Percentiles rank a stretch among this genome's conserved stretches.
Evolutionary conservation across 2,113 vertebrate genomes (phyloP).

Genomic region (Panthera uncia): DNA sequence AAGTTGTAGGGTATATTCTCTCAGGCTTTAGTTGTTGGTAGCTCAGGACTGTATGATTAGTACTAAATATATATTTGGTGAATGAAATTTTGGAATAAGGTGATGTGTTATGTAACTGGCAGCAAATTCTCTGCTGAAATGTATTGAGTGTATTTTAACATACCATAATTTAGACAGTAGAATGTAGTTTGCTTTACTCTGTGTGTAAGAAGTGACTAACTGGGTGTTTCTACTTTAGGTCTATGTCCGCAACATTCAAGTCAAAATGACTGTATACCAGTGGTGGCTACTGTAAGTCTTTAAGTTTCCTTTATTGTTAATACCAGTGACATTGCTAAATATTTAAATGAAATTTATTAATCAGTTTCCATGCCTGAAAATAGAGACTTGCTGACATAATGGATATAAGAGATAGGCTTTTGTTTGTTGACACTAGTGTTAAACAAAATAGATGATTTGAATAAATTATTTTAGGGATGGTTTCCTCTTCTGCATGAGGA

Average conservation of each 20-base stretch:
- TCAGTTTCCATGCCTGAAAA: background rate
- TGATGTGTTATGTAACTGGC: background rate
- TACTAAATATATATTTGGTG: background rate
- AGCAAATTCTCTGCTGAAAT: background rate
- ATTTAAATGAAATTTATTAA: background rate
- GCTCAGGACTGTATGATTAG: background rate
- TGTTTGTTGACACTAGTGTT: background rate
- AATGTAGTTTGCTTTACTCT: background rate
- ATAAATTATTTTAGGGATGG: background rate
- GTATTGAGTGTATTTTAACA: background rate
- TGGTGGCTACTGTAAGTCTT: background rate
- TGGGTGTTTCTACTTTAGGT: background rate
- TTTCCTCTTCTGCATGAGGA: background rate
- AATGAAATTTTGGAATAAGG: background rate
- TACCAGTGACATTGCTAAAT: background rate
- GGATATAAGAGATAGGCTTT: fast-evolving
- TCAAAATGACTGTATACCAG: background rate
- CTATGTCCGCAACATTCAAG: background rate
- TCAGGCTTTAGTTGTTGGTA: background rate
- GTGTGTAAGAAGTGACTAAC: background rate
- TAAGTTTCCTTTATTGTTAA: background rate
- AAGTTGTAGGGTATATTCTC: background rate
- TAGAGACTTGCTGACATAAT: background rate
- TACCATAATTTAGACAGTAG: background rate
- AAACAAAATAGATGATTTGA: background rate